Conservation (phyloP, 2,888 invertebrate species). For the Apodemia duryi region DNA sequence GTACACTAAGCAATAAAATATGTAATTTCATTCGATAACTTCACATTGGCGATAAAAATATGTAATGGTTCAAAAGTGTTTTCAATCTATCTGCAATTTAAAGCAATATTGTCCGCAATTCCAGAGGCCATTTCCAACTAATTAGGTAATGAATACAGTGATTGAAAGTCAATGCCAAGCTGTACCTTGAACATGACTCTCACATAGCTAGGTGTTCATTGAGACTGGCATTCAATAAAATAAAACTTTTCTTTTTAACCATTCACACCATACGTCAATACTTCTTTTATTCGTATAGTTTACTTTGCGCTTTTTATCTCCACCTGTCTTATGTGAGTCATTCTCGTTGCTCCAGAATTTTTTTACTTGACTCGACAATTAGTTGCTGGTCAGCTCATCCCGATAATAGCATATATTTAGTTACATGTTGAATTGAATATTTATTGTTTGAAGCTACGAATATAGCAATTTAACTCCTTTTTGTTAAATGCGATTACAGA, state of each 20-base stretch:
- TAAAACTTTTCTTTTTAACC: conserved; percentile 9
- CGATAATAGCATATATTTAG: conserved; percentile 59
- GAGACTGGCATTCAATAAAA: conserved; percentile 35
- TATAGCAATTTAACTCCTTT: conserved; percentile 49
- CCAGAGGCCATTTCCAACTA: conserved; percentile 32
- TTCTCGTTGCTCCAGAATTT: conserved; percentile 5
- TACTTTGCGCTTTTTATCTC: conserved; percentile 6
- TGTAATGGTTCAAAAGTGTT: conserved; percentile 4
- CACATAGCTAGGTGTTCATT: conserved; percentile 28
- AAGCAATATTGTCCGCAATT: conserved; percentile 7
- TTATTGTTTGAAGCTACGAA: conserved; percentile 43
- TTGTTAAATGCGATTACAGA: conserved; percentile 46
- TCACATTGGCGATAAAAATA: not conserved
- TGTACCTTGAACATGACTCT: conserved; percentile 25
- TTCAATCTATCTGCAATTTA: not conserved
- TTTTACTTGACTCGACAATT: conserved; percentile 8
- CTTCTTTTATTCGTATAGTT: conserved; percentile 11
- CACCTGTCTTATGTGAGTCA: conserved; percentile 7
- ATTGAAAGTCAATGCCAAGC: conserved; percentile 40
- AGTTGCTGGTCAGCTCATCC: conserved; percentile 42
- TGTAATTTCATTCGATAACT: not conserved
- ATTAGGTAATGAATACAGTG: conserved; percentile 48
- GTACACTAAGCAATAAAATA: not conserved
- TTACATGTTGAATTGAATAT: conserved; percentile 55
- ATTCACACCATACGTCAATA: conserved; percentile 5